phyloP scores from a whole-genome alignment of 2,113 vertebrate species.

The Chaenocephalus aceratus region DNA sequence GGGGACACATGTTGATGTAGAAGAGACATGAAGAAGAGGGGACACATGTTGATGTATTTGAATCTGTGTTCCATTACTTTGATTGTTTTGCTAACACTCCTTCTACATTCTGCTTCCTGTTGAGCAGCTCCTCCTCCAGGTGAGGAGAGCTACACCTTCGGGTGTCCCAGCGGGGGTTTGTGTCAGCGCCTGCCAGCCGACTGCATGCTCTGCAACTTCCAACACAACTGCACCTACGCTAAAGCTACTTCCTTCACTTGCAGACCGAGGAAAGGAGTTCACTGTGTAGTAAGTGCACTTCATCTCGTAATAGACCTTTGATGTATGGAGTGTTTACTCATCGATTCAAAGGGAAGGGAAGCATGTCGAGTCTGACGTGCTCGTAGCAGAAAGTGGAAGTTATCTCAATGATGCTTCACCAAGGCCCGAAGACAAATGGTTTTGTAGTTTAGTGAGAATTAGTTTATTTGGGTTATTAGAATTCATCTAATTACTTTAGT shows the following conservation, averaged over 20 bases:
- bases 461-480: no score
- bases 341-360: neutral
- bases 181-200: conserved; percentile 90
- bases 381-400: neutral
- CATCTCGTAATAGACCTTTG: neutral
- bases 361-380: neutral
- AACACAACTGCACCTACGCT: conserved; percentile 91
- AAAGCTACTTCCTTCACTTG: conserved; percentile 88
- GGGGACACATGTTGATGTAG: no score
- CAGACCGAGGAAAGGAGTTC: conserved; percentile 86
- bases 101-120: conserved; percentile 17
- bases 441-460: no score
- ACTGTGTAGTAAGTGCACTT: conserved; percentile 89
- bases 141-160: conserved; percentile 61
- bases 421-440: neutral
- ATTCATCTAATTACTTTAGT: no score
- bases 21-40: no score
- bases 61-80: neutral
- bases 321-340: neutral
- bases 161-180: conserved; percentile 91
- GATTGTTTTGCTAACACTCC: neutral
- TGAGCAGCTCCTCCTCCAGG: conserved; percentile 67
- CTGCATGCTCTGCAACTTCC: conserved; percentile 89
- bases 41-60: no score
- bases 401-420: neutral